phyloP scores from a whole-genome alignment of 2,113 vertebrate genomes.

The Procapra przewalskii region DNA sequence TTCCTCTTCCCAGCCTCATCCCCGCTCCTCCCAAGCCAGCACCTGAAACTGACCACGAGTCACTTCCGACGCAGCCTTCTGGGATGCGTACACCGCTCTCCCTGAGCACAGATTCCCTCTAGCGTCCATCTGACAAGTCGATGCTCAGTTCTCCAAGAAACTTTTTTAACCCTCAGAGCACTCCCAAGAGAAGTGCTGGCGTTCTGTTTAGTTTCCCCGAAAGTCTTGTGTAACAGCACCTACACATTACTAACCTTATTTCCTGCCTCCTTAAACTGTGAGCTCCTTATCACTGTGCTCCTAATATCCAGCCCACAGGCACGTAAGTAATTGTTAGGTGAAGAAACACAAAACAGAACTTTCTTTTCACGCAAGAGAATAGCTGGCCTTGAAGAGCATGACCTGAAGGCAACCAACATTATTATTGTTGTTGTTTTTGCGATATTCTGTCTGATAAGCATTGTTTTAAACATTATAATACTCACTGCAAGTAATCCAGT shows the following conservation, averaged over 20 bases:
- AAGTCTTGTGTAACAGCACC: background rate
- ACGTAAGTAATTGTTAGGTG: background rate
- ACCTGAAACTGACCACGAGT: background rate
- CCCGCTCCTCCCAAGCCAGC: background rate
- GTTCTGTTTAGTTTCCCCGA: background rate
- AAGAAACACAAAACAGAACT: background rate
- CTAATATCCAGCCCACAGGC: background rate
- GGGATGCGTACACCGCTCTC: background rate
- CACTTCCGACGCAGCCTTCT: background rate
- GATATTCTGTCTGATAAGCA: background rate
- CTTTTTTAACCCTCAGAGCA: background rate
- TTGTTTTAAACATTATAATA: background rate
- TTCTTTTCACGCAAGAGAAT: slow-evolving; percentile 16
- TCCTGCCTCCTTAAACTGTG: background rate
- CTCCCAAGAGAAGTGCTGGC: background rate
- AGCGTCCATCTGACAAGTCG: background rate
- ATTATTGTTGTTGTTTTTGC: background rate
- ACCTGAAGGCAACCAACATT: background rate
- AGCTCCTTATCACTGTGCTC: background rate
- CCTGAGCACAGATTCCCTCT: background rate
- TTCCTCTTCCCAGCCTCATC: background rate
- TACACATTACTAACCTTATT: background rate
- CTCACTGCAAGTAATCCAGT: background rate
- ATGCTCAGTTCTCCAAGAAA: background rate
- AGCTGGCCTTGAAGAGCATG: background rate